These are phyloP conservation scores for Papilio polyxenes DNA, from an alignment of 1,140 invertebrate genomes.

Conservation along the genomic window DNA sequence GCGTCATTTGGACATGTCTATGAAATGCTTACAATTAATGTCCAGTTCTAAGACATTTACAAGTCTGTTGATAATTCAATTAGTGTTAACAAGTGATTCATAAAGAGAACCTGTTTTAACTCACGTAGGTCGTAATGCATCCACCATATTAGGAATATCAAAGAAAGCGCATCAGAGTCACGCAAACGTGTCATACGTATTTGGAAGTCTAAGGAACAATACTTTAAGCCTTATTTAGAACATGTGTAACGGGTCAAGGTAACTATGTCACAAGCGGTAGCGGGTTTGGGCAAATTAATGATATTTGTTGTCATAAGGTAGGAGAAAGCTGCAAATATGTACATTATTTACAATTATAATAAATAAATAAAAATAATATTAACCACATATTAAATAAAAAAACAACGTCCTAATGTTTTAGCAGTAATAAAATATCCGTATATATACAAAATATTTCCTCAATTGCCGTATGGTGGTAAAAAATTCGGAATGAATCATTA, in stretches of 20 bases:
- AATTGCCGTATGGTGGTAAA: neutral
- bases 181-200: slow-evolving; percentile 40
- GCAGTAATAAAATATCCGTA: no score
- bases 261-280: slow-evolving; percentile 8
- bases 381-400: neutral
- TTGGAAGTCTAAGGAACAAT: slow-evolving; percentile 36
- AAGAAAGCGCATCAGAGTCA: slow-evolving; percentile 43
- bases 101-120: slow-evolving; percentile 31
- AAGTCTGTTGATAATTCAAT: slow-evolving; percentile 14
- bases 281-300: neutral
- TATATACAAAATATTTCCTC: no score
- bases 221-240: slow-evolving; percentile 21
- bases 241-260: neutral
- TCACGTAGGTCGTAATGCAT: slow-evolving; percentile 19
- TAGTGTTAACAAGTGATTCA: slow-evolving; percentile 22
- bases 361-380: no score
- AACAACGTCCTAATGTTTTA: neutral
- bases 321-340: neutral
- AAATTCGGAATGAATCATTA: no score
- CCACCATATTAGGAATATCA: slow-evolving; percentile 12
- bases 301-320: neutral
- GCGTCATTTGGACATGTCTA: neutral
- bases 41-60: neutral
- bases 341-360: no score
- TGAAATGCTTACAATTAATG: neutral